Conservation (phyloP, 1,140 invertebrate species). For the Gerris buenoi region DNA sequence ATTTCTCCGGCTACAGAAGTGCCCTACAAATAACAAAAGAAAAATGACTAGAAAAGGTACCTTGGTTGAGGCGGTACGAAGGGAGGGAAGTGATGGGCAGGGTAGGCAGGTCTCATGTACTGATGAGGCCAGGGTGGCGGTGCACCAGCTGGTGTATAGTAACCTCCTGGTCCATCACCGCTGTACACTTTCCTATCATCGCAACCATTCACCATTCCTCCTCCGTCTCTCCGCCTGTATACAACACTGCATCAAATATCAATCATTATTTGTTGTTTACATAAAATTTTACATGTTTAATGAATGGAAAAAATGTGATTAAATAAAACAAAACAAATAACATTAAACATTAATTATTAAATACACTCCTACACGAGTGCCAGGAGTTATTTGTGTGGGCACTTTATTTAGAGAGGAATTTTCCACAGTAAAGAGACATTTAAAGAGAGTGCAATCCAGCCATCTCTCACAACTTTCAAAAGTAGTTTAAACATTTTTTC, state of each 20-base stretch:
- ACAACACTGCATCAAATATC: neutral
- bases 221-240: constrained; percentile 14
- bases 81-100: constrained; percentile 10
- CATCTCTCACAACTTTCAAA: too few species aligned
- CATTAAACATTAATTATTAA: too few species aligned
- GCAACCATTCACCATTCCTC: constrained; percentile 7
- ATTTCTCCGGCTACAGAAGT: neutral
- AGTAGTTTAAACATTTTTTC: too few species aligned
- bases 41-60: neutral
- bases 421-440: too few species aligned
- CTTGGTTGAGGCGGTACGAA: constrained; percentile 14
- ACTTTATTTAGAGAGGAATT: too few species aligned
- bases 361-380: too few species aligned
- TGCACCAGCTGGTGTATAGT: constrained; percentile 6
- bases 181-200: constrained; percentile 8
- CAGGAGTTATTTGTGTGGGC: too few species aligned
- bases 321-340: too few species aligned
- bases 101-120: constrained; percentile 8
- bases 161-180: constrained; percentile 7
- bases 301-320: too few species aligned
- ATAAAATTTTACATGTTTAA: too few species aligned
- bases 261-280: too few species aligned
- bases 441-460: too few species aligned
- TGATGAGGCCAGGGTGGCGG: constrained; percentile 7
- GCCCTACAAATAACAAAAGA: neutral